These are phyloP conservation scores for Babylonia areolata DNA, from an alignment of 1,140 invertebrate genomes.

Conservation along the genomic window DNA sequence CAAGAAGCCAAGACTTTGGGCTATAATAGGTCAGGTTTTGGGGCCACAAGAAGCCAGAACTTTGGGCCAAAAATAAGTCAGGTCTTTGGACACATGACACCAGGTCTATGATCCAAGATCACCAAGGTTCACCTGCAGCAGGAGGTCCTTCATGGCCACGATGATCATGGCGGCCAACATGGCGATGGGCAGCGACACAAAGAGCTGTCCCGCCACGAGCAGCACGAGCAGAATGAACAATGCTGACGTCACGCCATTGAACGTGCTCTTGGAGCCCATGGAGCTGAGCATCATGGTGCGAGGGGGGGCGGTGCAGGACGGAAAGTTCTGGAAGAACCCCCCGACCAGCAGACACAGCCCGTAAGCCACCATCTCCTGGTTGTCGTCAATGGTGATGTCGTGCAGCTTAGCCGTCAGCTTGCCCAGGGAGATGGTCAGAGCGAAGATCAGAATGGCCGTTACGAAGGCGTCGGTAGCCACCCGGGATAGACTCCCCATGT, in stretches of 20 bases:
- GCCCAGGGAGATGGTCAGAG: slow-evolving; percentile 42
- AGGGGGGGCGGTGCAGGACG: slow-evolving; percentile 86
- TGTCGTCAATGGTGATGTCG: slow-evolving; percentile 72
- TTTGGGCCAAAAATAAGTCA: too few relatives aligned
- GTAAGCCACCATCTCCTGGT: slow-evolving; percentile 78
- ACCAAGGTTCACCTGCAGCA: slow-evolving; percentile 82
- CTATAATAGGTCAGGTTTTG: too few relatives aligned
- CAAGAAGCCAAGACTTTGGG: too few relatives aligned
- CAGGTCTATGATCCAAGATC: too few relatives aligned
- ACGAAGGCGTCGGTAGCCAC: slow-evolving; percentile 36
- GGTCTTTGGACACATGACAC: too few relatives aligned
- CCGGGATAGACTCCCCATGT: slow-evolving; percentile 16
- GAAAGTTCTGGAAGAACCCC: slow-evolving; percentile 77
- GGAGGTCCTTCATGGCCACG: slow-evolving; percentile 67
- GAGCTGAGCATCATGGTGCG: slow-evolving; percentile 81
- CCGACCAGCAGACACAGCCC: slow-evolving; percentile 74
- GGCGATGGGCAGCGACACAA: slow-evolving; percentile 73
- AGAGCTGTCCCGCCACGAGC: slow-evolving; percentile 73
- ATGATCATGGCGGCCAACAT: slow-evolving; percentile 71
- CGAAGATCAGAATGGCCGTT: slow-evolving; percentile 39
- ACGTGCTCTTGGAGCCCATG: slow-evolving; percentile 55
- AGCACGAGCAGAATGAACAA: slow-evolving; percentile 76
- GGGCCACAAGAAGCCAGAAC: too few relatives aligned
- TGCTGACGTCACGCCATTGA: slow-evolving; percentile 71
- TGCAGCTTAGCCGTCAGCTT: slow-evolving; percentile 74